phyloP scores from a whole-genome alignment of 2,888 invertebrate species.

The Hyposoter didymator region DNA sequence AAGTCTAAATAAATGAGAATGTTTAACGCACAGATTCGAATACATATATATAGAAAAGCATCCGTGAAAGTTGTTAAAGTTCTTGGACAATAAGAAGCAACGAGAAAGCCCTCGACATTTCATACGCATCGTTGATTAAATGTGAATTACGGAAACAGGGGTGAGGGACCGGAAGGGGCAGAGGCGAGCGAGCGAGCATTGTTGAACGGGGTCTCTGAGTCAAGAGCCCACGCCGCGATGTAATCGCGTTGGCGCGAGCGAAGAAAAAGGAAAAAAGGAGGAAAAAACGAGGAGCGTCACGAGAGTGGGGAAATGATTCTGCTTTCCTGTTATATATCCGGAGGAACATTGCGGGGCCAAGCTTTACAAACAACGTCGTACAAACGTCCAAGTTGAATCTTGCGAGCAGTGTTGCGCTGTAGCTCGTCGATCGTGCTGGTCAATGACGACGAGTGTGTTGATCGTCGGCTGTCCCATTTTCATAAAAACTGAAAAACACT shows the following conservation, averaged over 20 bases:
- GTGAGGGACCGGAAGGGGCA: too few relatives aligned
- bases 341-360: background rate
- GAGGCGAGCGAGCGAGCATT: background rate
- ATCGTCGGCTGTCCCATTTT: background rate
- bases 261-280: background rate
- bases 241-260: background rate
- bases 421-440: background rate
- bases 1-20: background rate
- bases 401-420: slow-evolving; percentile 17
- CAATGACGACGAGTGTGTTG: background rate
- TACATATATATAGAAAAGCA: too few relatives aligned
- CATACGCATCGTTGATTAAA: background rate
- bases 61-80: background rate
- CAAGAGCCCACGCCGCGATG: background rate
- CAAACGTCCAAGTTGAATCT: background rate
- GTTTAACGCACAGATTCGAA: background rate
- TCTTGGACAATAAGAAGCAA: background rate
- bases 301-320: slow-evolving; percentile 60
- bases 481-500: background rate
- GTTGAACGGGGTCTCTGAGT: background rate
- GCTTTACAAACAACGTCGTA: slow-evolving; percentile 3
- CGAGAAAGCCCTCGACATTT: background rate
- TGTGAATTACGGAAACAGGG: background rate
- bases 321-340: slow-evolving; percentile 56
- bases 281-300: background rate